Evolutionary conservation across 2,113 vertebrate genomes (phyloP), one percentile per base, ranked within the genome.

Genomic region (Oreocharis arfaki): DNA sequence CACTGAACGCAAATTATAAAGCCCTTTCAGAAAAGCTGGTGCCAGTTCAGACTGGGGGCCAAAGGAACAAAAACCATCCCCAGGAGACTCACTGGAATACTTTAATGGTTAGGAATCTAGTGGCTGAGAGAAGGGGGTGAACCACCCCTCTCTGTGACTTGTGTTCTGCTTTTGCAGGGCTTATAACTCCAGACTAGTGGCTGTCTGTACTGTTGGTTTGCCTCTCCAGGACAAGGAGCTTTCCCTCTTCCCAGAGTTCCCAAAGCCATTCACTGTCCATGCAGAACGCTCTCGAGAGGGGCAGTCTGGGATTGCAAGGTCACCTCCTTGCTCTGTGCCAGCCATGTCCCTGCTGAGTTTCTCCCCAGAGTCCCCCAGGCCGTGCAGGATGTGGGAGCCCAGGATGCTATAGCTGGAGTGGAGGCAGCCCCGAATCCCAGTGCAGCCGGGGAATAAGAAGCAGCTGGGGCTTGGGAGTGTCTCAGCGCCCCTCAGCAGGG

Each of bases 181-280:
- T 50, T 5, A 10, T 0, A 6, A 10, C 16, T 49, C 46, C 16
- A 78, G 56, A 60, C 13, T 12, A 20, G 24, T 20, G 60, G 22
- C 17, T 68, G 39, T 19, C 35, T 23, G 22, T 18, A 37, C 27
- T 0, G 0, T 0, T 52, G 37, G 13, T 24, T 65, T 68, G 53
- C 14, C 30, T 69, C 53, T 52, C 52, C 55, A 22, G 41, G 28
- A 59, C 14, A 23, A 76, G 70, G 53, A 59, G 69, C 41, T 78
- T 63, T 47, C 11, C 24, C 10, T n/a, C 23, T 9, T 49, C 53
- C 49, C 53, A 41, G 4, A 22, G 47, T 18, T 10, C 57, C 49
- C 67, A 22, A 56, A 60, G 37, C 23, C 56, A 22, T 26, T 42
- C 37, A 10, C 9, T 11, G 12, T 12, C 24, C 26, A 2, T 1